Percentiles rank a stretch among this genome's conserved stretches.
Conservation (phyloP, 2,797 vertebrate genomes). For the Sebastes hubbsi region DNA sequence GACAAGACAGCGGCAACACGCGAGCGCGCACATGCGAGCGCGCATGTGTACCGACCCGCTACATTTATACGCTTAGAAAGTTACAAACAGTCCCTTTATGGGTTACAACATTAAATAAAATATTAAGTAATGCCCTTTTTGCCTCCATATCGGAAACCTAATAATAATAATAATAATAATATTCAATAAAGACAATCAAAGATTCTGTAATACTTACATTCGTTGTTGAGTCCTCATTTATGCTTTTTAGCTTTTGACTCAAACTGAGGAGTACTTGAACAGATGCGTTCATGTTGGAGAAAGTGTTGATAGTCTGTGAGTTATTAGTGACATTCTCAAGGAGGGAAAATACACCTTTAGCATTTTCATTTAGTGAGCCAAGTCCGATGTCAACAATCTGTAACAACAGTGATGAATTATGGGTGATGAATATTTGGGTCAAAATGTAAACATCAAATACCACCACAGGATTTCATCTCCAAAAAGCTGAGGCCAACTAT, state of each 20-base stretch:
- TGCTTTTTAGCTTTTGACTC: fast-evolving
- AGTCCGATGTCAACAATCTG: constrained; percentile 70
- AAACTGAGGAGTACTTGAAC: constrained; percentile 29
- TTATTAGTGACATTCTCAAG: constrained; percentile 39
- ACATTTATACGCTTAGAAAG: too few species aligned
- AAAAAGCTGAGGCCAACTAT: background rate
- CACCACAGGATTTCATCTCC: background rate
- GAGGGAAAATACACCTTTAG: background rate
- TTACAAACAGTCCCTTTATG: too few species aligned
- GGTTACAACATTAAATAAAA: background rate
- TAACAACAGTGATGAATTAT: constrained; percentile 14
- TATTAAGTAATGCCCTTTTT: background rate
- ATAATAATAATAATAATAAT: background rate
- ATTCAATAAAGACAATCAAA: background rate
- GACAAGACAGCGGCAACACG: too few species aligned
- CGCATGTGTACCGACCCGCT: too few species aligned
- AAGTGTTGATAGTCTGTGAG: background rate
- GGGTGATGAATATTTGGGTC: background rate
- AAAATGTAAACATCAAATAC: background rate
- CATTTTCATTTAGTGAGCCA: constrained; percentile 26
- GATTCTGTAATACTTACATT: constrained; percentile 59
- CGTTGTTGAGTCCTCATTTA: fast-evolving
- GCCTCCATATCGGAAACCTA: background rate
- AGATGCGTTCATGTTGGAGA: constrained; percentile 57
- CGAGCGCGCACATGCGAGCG: too few species aligned